These are phyloP conservation scores for Nomada flava DNA, from an alignment of 2,888 invertebrate species.

Conservation along the genomic window DNA sequence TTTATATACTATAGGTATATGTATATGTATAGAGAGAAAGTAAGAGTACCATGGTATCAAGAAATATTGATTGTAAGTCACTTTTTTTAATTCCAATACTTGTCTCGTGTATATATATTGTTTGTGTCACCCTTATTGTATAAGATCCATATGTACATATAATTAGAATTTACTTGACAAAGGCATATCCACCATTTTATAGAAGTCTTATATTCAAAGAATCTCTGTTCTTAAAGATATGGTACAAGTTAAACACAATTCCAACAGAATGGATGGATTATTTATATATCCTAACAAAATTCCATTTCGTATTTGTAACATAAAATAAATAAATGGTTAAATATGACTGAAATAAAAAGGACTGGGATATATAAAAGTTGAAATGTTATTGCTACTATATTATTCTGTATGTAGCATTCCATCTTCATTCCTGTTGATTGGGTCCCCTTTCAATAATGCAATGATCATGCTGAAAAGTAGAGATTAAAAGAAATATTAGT, in stretches of 20 bases:
- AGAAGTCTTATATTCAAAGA: slow-evolving; percentile 26
- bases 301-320: slow-evolving; percentile 39
- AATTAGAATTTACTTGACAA: slow-evolving; percentile 15
- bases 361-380: slow-evolving; percentile 38
- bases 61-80: too few relatives aligned
- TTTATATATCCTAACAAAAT: slow-evolving; percentile 42
- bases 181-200: slow-evolving; percentile 16
- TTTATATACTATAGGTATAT: background rate
- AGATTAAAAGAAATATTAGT: background rate
- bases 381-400: slow-evolving; percentile 22
- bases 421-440: slow-evolving; percentile 88
- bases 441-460: slow-evolving; percentile 92
- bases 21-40: too few relatives aligned
- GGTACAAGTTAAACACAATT: slow-evolving; percentile 21
- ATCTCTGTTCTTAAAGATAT: slow-evolving; percentile 34
- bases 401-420: slow-evolving; percentile 31
- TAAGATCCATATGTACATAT: background rate
- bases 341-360: slow-evolving; percentile 8
- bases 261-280: background rate
- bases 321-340: slow-evolving; percentile 47
- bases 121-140: background rate
- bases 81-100: slow-evolving; percentile 38
- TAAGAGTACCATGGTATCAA: too few relatives aligned
- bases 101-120: slow-evolving; percentile 10
- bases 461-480: slow-evolving; percentile 89